Evolutionary conservation across 1,140 invertebrate genomes (phyloP), one percentile per base, ranked within the genome.

Genomic region (Penaeus japonicus): DNA sequence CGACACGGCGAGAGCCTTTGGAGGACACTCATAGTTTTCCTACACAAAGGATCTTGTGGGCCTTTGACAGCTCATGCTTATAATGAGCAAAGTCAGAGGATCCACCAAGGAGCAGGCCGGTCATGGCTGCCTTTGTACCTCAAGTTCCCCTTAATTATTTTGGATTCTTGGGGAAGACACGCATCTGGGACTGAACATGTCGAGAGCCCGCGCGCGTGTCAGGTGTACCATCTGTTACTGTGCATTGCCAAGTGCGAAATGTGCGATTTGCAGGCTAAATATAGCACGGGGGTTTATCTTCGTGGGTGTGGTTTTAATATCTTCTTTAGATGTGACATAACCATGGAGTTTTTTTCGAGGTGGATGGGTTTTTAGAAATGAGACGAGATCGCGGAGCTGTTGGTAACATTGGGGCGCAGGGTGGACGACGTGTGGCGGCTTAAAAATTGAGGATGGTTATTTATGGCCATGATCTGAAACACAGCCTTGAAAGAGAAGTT

Each of bases 21-120:
- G 83, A 88, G 86, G 47, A 73, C 81, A 35, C 86, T 84, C 78
- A 39, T 35, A 84, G 65, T 88, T 88, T 88, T 84, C 86, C 86
- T 65, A 57, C 80, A 88, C 86, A 88, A 88, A 88, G 86, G 86
- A 54, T 83, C 70, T 84, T 27, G 86, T 88, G 55, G 83, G 86
- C 86, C 86, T 88, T 88, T 83, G 80, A 83, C 80, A 84, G 80
- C 86, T 88, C 80, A 84, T 84, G 86, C 86, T 88, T 88, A 88
- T 88, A 88, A 88, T 88, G 86, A 88, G 86, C 86, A 88, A 88
- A 88, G 86, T 88, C 86, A 81, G 86, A 88, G 80, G 70, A 62
- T 88, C 65, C 83, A 81, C 70, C 82, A 81, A 83, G 70, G 80
- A 57, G 86, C 65, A 57, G 86, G 70, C 65, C 86, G 86, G 86